phyloP scores from a whole-genome alignment of 2,888 invertebrate genomes.

The Melanotus villosus region DNA sequence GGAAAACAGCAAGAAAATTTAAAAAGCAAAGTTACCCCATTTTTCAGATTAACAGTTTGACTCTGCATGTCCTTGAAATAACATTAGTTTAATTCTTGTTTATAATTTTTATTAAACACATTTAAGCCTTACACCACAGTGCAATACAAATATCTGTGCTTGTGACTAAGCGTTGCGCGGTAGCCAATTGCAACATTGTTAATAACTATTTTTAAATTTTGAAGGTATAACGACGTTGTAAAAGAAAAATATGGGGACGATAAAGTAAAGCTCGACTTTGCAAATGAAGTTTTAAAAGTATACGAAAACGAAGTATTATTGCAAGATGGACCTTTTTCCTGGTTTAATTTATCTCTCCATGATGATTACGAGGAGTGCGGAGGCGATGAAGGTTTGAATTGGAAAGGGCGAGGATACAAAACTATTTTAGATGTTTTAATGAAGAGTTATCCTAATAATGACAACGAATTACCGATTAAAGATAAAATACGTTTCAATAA shows the following conservation, averaged over 20 bases:
- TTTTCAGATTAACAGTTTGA: too few relatives aligned
- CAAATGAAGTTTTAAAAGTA: slow-evolving; percentile 10
- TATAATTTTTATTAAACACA: too few relatives aligned
- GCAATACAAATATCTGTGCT: too few relatives aligned
- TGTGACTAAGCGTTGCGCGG: too few relatives aligned
- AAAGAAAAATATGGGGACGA: not conserved
- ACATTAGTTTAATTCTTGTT: too few relatives aligned
- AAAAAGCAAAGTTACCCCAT: too few relatives aligned
- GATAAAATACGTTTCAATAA: slow-evolving; percentile 53
- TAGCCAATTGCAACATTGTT: too few relatives aligned
- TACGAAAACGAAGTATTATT: slow-evolving; percentile 8
- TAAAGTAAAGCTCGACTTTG: slow-evolving; percentile 1
- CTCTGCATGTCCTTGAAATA: too few relatives aligned
- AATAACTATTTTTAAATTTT: not conserved
- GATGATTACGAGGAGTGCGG: slow-evolving; percentile 79
- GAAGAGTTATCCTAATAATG: slow-evolving; percentile 55
- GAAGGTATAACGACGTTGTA: slow-evolving; percentile 8
- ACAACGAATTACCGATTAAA: slow-evolving; percentile 41
- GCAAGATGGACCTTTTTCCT: slow-evolving; percentile 71
- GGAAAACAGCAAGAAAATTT: too few relatives aligned
- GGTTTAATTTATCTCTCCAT: slow-evolving; percentile 78
- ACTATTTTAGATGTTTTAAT: slow-evolving; percentile 74
- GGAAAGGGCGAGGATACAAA: slow-evolving; percentile 81
- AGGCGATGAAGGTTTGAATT: slow-evolving; percentile 79
- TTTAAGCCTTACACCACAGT: too few relatives aligned